Evolutionary conservation across 2,797 vertebrate species (phyloP).

Genomic region (Natrix natrix): DNA sequence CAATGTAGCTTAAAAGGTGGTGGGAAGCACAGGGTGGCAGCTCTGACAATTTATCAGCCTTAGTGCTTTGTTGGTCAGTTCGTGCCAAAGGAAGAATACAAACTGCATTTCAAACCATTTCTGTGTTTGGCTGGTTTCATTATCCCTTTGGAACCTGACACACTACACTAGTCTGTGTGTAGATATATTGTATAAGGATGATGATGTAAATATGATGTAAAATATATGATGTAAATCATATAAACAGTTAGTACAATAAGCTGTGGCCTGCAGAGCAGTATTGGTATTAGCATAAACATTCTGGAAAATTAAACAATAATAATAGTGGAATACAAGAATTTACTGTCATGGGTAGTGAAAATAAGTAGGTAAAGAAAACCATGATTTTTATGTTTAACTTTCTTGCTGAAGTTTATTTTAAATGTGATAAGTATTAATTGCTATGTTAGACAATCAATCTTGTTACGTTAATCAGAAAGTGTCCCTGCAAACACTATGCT

Average conservation of each 20-base stretch:
- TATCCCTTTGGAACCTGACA: too few species aligned
- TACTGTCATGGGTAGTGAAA: not conserved
- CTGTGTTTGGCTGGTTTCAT: too few species aligned
- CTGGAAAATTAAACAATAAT: not conserved
- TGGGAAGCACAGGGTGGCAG: too few species aligned
- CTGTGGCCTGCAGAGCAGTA: not conserved
- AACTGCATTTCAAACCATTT: too few species aligned
- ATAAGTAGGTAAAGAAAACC: not conserved
- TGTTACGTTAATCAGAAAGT: not conserved
- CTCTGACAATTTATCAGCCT: too few species aligned
- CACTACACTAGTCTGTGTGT: not conserved
- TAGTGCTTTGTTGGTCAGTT: too few species aligned
- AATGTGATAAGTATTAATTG: not conserved
- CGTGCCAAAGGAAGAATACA: too few species aligned
- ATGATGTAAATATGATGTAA: not conserved
- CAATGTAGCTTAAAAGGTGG: too few species aligned
- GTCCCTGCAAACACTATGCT: not conserved
- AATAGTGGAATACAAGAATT: not conserved
- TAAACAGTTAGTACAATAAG: not conserved
- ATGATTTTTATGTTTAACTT: not conserved
- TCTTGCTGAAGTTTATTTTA: not conserved
- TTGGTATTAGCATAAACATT: not conserved
- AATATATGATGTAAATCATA: not conserved
- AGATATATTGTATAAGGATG: not conserved
- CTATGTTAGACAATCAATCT: not conserved